A percentile compares a stretch with the other conserved stretches of the same genome.
These are phyloP conservation scores for Nothobranchius furzeri DNA, from an alignment of 2,113 vertebrate species.

Conservation along the genomic window DNA sequence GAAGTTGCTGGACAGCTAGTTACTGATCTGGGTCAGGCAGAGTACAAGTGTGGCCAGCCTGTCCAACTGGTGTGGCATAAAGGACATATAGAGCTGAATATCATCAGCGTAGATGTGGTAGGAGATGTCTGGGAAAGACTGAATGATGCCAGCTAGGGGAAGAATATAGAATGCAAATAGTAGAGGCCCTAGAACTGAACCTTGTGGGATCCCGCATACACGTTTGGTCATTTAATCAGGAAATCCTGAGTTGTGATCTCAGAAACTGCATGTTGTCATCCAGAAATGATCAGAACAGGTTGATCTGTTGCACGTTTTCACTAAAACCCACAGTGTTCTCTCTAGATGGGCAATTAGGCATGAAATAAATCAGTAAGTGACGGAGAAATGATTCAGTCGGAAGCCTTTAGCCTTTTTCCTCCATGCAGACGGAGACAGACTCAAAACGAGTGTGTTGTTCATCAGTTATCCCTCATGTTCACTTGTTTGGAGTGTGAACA, in stretches of 20 bases:
- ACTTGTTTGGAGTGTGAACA: constrained; percentile 32
- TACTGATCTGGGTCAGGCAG: too few species aligned
- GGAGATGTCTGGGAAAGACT: too few species aligned
- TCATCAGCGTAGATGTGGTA: too few species aligned
- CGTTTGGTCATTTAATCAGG: not conserved
- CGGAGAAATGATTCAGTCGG: constrained; percentile 2
- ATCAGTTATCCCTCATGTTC: constrained; percentile 36
- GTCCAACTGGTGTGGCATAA: too few species aligned
- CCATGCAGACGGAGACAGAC: not conserved
- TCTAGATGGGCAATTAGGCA: not conserved
- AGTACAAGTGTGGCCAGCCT: too few species aligned
- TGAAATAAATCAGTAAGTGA: not conserved
- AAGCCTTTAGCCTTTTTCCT: constrained; percentile 15
- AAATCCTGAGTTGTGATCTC: not conserved
- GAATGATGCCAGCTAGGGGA: too few species aligned
- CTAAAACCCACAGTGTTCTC: too few species aligned
- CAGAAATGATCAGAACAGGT: constrained; percentile 6
- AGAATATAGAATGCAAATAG: too few species aligned
- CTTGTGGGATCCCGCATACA: too few species aligned
- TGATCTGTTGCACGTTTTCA: not conserved
- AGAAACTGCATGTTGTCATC: not conserved
- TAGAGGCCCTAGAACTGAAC: too few species aligned
- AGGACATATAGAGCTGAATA: too few species aligned
- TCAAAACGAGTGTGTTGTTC: constrained; percentile 2
- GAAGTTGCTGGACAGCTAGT: too few species aligned